Base-by-base conservation (phyloP, 2,888 invertebrate genomes). In the Eucriotettix oculatus region DNA sequence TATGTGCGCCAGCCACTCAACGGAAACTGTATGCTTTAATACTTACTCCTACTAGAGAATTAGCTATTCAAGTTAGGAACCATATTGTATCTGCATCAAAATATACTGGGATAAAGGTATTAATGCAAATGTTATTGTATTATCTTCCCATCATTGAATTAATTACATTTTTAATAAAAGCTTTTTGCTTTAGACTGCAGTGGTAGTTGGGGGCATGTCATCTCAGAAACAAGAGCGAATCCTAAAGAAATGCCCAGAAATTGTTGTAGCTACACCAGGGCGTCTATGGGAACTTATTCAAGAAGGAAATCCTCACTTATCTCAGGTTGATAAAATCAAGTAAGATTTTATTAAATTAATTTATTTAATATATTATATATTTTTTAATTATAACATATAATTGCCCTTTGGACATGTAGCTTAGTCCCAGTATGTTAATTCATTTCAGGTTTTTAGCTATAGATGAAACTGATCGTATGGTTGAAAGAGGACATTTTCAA, bases 381-480 rank as follows among this genome's bases (percentile, higher is more conserved):
- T 29, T 29, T 29, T 29, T 29, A 29, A 29, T n/a, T 29, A 29
- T 29, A 29, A 7, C 29, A 29, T 7, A 5, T 29, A 2, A 29
- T 29, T 29, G 29, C 3, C 29, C 29, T 29, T 29, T 29, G 29
- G 7, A 29, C 29, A 29, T 29, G 29, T 29, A 29, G 7, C 29
- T 7, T 5, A 29, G 29, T 29, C 29, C 29, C 7, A 29, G 29
- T 29, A 29, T 29, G 29, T 5, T 29, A 29, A n/a, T 48, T 14
- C n/a, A 48, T 48, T 14, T 10, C 69, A 93, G 92, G 70, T 92
- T 85, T 73, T 76, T 99, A 64, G 96, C 93, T 0, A 90, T 98
- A 66, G 99, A 99, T 73, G 99, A 99, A 77, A 97, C 98, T 0
- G 99, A 99, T 74, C 81, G 99, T 62, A 98, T 99, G 98, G 77